Conservation (phyloP, 2,113 vertebrate species). For the Sinocyclocheilus rhinocerous region DNA sequence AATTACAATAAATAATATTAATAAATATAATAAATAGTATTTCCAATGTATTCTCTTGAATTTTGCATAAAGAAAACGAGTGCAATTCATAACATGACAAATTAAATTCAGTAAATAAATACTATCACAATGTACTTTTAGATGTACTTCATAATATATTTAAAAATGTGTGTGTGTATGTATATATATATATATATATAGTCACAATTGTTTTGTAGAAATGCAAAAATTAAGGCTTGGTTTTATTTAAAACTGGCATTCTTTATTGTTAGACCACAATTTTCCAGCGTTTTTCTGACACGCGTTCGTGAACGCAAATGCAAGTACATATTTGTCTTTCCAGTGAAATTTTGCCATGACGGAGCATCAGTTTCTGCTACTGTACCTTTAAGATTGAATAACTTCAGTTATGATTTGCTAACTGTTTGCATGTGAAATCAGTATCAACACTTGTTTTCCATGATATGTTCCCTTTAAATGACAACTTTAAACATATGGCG, state of each 20-base stretch:
- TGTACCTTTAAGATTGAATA: not conserved
- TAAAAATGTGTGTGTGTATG: no score
- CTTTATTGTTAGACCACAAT: not conserved
- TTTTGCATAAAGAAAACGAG: no score
- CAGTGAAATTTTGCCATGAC: not conserved
- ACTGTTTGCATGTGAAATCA: constrained; percentile 30
- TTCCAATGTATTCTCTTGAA: no score
- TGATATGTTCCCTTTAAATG: constrained; percentile 25
- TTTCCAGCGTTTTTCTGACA: not conserved
- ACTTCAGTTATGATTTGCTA: not conserved
- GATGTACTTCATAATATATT: no score
- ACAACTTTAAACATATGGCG: constrained; percentile 36
- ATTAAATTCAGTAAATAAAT: no score
- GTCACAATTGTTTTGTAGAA: not conserved
- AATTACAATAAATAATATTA: no score
- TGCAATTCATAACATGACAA: not conserved
- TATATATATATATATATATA: no score
- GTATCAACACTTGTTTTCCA: constrained; percentile 24
- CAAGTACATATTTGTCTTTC: not conserved
- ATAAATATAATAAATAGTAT: no score
- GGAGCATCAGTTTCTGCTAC: not conserved
- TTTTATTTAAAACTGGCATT: not conserved
- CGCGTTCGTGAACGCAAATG: not conserved
- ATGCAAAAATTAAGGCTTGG: not conserved
- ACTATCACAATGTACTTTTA: no score